Evolutionary conservation across 1,140 invertebrate species (phyloP), one percentile per base, ranked within the genome.

Genomic region (Acromyrmex charruanus): DNA sequence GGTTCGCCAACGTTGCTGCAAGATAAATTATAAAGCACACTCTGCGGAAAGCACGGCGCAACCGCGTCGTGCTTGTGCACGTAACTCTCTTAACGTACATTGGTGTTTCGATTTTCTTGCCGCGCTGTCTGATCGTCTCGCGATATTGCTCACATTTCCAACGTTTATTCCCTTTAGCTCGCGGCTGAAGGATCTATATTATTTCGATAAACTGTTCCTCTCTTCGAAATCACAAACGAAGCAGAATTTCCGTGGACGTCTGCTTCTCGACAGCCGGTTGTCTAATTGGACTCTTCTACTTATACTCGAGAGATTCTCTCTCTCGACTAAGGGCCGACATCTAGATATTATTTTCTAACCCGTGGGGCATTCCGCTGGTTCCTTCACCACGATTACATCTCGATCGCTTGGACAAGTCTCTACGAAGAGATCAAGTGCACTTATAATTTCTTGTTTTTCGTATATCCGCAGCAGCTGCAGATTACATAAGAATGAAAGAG

Each of bases 281-380:
- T 80, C 59, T 85, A 77, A 79, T 85, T 85, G 55, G 59, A 65
- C 61, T 65, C 82, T 66, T 66, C 31, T 53, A 61, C 31, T 77
- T 85, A 39, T 49, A 63, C 49, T 65, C 49, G 61, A 66, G 82
- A 79, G 14, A 58, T 39, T 77, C 49, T 79, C 31, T 85, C 16
- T n/a, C 25, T 12, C n/a, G 58, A 51, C 14, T 35, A 44, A 63
- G 39, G 35, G 31, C 14, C 55, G 72, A 66, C 21, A 16, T 18
- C 21, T 18, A 44, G 71, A 55, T 79, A 85, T 85, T 85, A 85
- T 85, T 85, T 85, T 74, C 75, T 85, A 75, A 75, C 81, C 59
- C 49, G 71, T 14, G 58, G 58, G 39, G 44, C 14, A 77, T 21
- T 35, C 5, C 16, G 53, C 3, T n/a, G 10, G 39, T 81, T 55